phyloP scores from a whole-genome alignment of 2,888 invertebrate genomes.

The Nephrotoma flavescens region DNA sequence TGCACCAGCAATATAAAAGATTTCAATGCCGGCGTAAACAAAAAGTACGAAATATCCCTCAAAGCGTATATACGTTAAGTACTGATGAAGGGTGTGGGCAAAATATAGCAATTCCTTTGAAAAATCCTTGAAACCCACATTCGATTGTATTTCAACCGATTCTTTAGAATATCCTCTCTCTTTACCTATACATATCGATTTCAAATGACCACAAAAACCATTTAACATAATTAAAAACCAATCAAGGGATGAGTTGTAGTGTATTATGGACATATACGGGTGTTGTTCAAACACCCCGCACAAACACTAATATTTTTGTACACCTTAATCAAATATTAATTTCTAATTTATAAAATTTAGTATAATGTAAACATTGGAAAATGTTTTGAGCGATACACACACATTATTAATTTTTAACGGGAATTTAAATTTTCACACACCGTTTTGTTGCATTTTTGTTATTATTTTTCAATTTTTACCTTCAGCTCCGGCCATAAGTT shows the following conservation, averaged over 20 bases:
- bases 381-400: neutral
- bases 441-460: neutral
- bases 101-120: neutral
- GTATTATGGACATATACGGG: neutral
- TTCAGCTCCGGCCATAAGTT: neutral
- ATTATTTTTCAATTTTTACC: neutral
- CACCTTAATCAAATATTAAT: neutral
- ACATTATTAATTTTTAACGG: neutral
- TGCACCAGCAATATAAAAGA: neutral
- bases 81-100: neutral
- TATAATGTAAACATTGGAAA: neutral
- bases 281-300: neutral
- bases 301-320: neutral
- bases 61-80: neutral
- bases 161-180: neutral
- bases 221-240: neutral
- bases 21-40: neutral
- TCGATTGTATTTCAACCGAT: neutral
- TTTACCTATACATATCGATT: neutral
- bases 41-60: neutral
- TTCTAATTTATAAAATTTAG: neutral
- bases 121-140: neutral
- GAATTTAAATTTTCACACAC: neutral
- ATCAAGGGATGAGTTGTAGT: neutral
- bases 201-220: neutral